Conservation (phyloP, 2,888 invertebrate species). For the Bimastos eiseni region DNA sequence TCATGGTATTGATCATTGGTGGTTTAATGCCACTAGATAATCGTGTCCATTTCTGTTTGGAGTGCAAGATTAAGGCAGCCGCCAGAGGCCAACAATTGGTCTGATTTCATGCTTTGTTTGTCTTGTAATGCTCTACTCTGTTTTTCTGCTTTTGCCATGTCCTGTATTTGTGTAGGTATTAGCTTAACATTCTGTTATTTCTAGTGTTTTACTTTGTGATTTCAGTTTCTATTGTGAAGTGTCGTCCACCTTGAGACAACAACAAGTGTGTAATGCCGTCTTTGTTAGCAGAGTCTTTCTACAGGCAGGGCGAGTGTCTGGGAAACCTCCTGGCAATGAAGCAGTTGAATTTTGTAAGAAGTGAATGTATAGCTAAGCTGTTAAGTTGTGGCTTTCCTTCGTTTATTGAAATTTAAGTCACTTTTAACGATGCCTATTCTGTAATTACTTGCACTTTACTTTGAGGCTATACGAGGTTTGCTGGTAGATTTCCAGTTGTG, state of each 20-base stretch:
- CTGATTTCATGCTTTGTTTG: background rate
- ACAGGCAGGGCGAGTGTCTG: background rate
- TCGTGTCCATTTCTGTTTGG: background rate
- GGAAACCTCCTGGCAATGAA: background rate
- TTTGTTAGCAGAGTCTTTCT: background rate
- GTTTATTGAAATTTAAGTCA: background rate
- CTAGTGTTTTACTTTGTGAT: background rate
- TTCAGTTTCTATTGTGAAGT: background rate
- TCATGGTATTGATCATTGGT: background rate
- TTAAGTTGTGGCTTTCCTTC: background rate
- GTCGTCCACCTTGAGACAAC: background rate
- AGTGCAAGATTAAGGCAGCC: background rate
- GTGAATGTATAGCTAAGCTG: background rate
- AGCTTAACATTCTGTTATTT: background rate
- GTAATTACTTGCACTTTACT: background rate
- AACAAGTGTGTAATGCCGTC: background rate
- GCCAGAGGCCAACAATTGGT: background rate
- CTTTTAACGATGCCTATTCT: background rate
- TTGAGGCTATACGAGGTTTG: background rate
- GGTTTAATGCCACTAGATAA: background rate
- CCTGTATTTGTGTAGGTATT: constrained; percentile 2
- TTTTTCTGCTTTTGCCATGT: background rate
- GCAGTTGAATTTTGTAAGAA: background rate
- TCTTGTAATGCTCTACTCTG: no score
- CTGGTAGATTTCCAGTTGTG: background rate